phyloP scores from a whole-genome alignment of 2,113 vertebrate genomes.

The Pachycephala philippinensis region DNA sequence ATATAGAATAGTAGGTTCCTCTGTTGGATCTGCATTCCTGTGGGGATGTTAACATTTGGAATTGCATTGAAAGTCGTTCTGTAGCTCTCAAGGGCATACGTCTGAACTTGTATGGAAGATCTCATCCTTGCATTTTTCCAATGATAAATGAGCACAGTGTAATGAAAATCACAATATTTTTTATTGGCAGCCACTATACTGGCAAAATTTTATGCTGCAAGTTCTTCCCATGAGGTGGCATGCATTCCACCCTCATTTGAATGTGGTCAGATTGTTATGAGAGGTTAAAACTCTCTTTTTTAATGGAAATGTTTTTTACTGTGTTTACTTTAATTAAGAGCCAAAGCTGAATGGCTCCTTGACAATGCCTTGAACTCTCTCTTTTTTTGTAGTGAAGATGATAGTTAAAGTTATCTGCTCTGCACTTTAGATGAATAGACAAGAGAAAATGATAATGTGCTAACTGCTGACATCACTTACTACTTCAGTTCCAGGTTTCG shows the following conservation, averaged over 20 bases:
- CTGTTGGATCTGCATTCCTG: constrained; percentile 41
- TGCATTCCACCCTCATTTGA: constrained; percentile 14
- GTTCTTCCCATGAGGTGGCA: neutral
- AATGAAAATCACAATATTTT: constrained; percentile 65
- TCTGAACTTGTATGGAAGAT: constrained; percentile 52
- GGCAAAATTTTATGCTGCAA: neutral
- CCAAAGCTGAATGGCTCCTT: neutral
- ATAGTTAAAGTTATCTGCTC: neutral
- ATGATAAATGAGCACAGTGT: constrained; percentile 8
- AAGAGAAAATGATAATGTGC: neutral
- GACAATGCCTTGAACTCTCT: neutral
- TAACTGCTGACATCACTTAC: neutral
- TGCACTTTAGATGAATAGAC: neutral
- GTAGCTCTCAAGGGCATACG: constrained; percentile 57
- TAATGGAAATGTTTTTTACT: constrained; percentile 15
- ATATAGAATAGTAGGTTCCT: neutral
- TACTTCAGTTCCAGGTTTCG: neutral
- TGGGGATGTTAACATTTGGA: constrained; percentile 54
- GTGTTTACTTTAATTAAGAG: constrained; percentile 66
- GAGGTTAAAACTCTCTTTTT: constrained; percentile 43
- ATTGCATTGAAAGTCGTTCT: constrained; percentile 54
- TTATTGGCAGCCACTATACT: neutral
- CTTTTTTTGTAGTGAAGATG: neutral
- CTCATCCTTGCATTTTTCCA: constrained; percentile 44
- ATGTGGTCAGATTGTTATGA: constrained; percentile 22